These are phyloP conservation scores for Elanoides forficatus DNA, from an alignment of 2,113 vertebrate species.

Conservation along the genomic window DNA sequence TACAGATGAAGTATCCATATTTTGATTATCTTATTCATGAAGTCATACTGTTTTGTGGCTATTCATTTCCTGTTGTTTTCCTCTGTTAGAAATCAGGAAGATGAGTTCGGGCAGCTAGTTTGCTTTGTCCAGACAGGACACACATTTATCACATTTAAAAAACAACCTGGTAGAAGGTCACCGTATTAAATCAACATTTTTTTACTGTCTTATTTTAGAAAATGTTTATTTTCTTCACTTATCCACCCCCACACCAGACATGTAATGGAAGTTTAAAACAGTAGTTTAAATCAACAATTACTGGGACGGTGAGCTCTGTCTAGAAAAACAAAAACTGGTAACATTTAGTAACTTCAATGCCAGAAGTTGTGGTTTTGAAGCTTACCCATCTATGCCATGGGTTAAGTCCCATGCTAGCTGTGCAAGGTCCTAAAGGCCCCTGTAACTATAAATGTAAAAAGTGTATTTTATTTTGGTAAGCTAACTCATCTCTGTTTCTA, in stretches of 20 bases:
- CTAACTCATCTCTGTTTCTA: background rate
- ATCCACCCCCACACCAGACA: background rate
- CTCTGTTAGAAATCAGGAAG: conserved; percentile 27
- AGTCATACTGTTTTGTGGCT: conserved; percentile 38
- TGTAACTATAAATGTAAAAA: background rate
- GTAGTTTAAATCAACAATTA: background rate
- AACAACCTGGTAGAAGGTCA: conserved; percentile 31
- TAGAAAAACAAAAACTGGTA: background rate
- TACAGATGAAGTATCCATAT: background rate
- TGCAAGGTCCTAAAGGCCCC: background rate
- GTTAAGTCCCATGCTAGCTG: background rate
- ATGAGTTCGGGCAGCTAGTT: conserved; percentile 22
- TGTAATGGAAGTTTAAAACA: background rate
- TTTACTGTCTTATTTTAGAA: background rate
- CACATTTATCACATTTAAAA: conserved; percentile 55
- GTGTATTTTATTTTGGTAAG: background rate
- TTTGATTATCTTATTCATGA: conserved; percentile 69
- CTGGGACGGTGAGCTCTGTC: background rate
- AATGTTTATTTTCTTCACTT: background rate
- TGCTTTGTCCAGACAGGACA: conserved; percentile 17
- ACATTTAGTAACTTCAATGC: background rate
- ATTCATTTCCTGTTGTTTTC: conserved; percentile 58
- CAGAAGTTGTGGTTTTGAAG: background rate
- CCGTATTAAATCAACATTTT: conserved; percentile 4
- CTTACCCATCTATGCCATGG: fast-evolving